These are phyloP conservation scores for Actenoides lindsayi DNA, from an alignment of 2,113 vertebrate genomes.

Conservation along the genomic window DNA sequence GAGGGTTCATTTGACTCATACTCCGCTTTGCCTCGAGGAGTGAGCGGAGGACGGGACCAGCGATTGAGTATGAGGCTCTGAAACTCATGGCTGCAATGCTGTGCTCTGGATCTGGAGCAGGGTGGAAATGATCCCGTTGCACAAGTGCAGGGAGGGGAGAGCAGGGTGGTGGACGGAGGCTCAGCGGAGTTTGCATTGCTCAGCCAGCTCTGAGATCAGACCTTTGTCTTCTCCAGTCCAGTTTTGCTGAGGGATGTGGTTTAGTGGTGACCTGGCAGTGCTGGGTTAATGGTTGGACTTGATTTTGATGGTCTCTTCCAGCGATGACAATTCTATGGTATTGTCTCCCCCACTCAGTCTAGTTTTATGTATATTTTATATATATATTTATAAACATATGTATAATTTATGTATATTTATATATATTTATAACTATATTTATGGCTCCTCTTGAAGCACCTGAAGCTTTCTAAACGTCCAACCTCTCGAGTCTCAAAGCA, in stretches of 20 bases:
- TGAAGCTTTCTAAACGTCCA: background rate
- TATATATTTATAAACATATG: too few relatives aligned
- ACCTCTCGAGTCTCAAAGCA: background rate
- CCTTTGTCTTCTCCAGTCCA: background rate
- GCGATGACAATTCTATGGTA: too few relatives aligned
- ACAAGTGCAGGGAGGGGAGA: background rate
- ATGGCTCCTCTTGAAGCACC: background rate
- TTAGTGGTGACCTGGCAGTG: too few relatives aligned
- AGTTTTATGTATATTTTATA: too few relatives aligned
- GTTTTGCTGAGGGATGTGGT: too few relatives aligned
- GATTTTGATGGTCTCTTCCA: too few relatives aligned
- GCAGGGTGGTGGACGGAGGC: fast-evolving
- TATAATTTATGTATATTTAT: too few relatives aligned
- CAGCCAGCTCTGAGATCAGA: background rate
- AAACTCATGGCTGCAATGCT: fast-evolving
- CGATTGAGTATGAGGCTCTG: background rate
- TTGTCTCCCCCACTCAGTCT: background rate
- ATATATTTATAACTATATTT: too few relatives aligned
- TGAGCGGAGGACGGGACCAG: background rate
- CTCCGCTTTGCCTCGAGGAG: fast-evolving
- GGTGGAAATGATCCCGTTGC: fast-evolving
- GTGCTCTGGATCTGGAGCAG: background rate
- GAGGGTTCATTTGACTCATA: fast-evolving
- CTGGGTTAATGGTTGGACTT: too few relatives aligned
- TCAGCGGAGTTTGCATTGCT: fast-evolving